phyloP scores from a whole-genome alignment of 2,888 invertebrate genomes.

The Heliconius ethilla region DNA sequence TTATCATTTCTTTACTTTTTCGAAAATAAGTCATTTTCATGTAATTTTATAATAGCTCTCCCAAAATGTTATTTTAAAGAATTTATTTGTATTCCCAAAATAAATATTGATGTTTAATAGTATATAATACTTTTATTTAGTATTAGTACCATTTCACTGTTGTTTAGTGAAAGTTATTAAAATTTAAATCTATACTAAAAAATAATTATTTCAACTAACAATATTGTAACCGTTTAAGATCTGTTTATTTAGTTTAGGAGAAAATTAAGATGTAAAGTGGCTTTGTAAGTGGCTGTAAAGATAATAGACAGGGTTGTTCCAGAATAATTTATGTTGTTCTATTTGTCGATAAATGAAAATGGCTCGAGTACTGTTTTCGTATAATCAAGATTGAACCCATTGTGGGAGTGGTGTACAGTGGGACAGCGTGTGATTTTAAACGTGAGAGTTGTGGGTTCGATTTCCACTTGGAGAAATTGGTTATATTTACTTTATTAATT shows the following conservation, averaged over 20 bases:
- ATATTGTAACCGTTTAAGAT: neutral
- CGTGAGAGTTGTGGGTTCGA: neutral
- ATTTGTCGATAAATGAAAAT: slow-evolving; percentile 23
- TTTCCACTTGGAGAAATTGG: neutral
- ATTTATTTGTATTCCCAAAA: too few relatives aligned
- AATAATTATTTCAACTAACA: neutral
- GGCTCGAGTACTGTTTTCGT: slow-evolving; percentile 9
- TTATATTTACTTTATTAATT: neutral
- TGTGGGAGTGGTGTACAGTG: neutral
- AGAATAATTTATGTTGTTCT: slow-evolving; percentile 16
- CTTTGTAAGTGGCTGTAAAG: slow-evolving; percentile 22
- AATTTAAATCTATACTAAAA: too few relatives aligned
- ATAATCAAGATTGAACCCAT: neutral
- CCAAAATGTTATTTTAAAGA: too few relatives aligned
- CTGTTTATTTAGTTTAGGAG: slow-evolving; percentile 8
- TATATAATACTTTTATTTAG: too few relatives aligned
- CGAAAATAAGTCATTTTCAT: neutral
- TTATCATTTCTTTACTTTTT: neutral
- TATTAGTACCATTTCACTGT: too few relatives aligned
- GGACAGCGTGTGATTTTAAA: neutral
- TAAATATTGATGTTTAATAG: too few relatives aligned
- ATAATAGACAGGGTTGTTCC: slow-evolving; percentile 24
- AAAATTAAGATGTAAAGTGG: slow-evolving; percentile 9
- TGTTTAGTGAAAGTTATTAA: too few relatives aligned
- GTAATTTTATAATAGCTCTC: too few relatives aligned